Percentiles rank a stretch among this genome's conserved stretches.
These are phyloP conservation scores for Leptoteleia sp. DNA, from an alignment of 1,140 invertebrate genomes.

Conservation along the genomic window DNA sequence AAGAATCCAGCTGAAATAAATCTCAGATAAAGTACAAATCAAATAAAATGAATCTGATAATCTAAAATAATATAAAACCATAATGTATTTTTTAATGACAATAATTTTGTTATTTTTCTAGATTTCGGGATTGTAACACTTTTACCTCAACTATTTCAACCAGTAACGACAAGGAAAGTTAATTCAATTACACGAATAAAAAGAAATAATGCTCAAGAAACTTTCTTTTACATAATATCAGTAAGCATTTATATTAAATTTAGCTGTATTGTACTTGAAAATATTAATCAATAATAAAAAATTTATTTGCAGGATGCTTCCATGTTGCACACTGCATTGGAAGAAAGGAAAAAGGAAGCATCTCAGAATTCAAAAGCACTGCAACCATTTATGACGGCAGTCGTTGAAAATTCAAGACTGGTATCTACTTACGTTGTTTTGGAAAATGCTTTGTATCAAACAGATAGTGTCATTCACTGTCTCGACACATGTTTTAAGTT, in stretches of 20 bases:
- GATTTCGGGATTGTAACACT: slow-evolving; percentile 36
- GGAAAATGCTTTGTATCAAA: slow-evolving; percentile 44
- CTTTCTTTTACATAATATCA: slow-evolving; percentile 38
- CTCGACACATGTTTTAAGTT: slow-evolving; percentile 49
- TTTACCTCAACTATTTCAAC: slow-evolving; percentile 49
- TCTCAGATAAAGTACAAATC: too few species aligned
- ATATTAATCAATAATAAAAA: too few species aligned
- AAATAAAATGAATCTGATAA: too few species aligned
- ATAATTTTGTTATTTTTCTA: not conserved
- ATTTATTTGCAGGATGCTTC: slow-evolving; percentile 14
- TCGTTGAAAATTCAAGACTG: slow-evolving; percentile 27
- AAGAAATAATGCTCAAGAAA: slow-evolving; percentile 54
- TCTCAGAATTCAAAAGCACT: slow-evolving; percentile 32
- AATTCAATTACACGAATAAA: slow-evolving; percentile 51
- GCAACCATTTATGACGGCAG: slow-evolving; percentile 46
- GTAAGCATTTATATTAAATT: slow-evolving; percentile 12
- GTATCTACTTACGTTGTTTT: slow-evolving; percentile 33
- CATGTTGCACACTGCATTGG: slow-evolving; percentile 7
- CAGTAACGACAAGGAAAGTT: slow-evolving; percentile 53
- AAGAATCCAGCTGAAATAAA: too few species aligned
- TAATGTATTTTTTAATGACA: not conserved
- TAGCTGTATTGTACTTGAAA: too few species aligned
- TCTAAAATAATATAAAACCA: too few species aligned
- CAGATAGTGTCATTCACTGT: slow-evolving; percentile 41
- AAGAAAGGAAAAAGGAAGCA: slow-evolving; percentile 32